Base-by-base conservation (phyloP, 2,113 vertebrate species). In the Acrocephalus kingi region DNA sequence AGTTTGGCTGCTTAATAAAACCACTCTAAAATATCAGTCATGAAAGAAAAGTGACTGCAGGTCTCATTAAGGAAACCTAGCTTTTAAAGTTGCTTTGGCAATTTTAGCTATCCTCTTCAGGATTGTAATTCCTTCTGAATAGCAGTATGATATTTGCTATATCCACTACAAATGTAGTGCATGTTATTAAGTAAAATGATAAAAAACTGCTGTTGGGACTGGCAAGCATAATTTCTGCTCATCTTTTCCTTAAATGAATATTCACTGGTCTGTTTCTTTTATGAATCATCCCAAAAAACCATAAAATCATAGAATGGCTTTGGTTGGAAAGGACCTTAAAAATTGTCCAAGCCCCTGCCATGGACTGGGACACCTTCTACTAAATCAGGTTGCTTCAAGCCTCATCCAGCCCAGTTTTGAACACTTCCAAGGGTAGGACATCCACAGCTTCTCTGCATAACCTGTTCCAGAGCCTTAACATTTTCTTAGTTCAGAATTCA, bases 1-100 rank as follows among this genome's bases (percentile, higher is more conserved):
- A 73, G 39, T 61, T 94, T 91, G 84, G 14, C 48, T 95, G 27
- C 51, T 97, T 94, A 94, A 87, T 90, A 94, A 86, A 71, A 39
- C 86, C 28, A 75, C 41, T 64, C 89, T 58, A 84, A 92, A 90
- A 62, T 56, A 28, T 64, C 39, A 30, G 7, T 83, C 76, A 24
- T 43, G 41, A 94, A 84, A 61, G 41, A 93, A 59, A 56, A 46
- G 15, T 37, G 21, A 64, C 25, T 58, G 4, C 23, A 41, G 22
- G 63, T 48, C 31, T 90, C 41, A 61, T 35, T 6, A 80, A 82
- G 58, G 68, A 73, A 72, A 46, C 11, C 1, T 15, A 39, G 43
- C n/a, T 79, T 85, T 86, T 30, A 39, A 56, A 64, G 9, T 39
- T 69, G 2, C 6, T 14, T 25, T 17, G 41, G 8, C 21, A 90